These are phyloP conservation scores for Sphaeramia orbicularis DNA, from an alignment of 2,797 vertebrate genomes.

Conservation along the genomic window DNA sequence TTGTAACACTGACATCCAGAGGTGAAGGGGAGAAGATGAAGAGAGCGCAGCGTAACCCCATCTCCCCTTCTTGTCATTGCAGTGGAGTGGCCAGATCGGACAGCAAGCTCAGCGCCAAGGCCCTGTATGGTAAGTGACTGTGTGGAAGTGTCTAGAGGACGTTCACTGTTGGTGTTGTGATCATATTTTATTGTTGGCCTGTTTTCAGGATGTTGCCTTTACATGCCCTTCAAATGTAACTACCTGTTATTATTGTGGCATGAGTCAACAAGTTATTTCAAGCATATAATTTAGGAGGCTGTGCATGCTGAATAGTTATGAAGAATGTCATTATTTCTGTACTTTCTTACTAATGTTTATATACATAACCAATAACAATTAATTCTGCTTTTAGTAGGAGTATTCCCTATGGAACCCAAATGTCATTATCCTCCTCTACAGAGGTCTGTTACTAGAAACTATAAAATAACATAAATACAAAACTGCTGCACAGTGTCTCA, in stretches of 20 bases:
- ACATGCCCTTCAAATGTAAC: conserved; percentile 26
- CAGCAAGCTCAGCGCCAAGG: conserved; percentile 89
- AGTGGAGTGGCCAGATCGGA: conserved; percentile 87
- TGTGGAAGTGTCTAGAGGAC: conserved; percentile 5
- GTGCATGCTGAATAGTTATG: background rate
- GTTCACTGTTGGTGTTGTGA: conserved; percentile 8
- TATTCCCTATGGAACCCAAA: background rate
- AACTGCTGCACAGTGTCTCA: background rate
- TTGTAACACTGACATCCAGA: conserved; percentile 37
- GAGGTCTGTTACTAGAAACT: background rate
- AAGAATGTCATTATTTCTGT: background rate
- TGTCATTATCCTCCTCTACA: background rate
- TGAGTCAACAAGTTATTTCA: conserved; percentile 32
- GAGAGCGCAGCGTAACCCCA: conserved; percentile 72
- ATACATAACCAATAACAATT: background rate
- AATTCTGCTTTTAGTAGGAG: background rate
- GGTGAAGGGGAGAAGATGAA: conserved; percentile 77
- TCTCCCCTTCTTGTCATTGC: conserved; percentile 79
- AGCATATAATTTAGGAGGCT: background rate
- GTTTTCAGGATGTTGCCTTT: conserved; percentile 20
- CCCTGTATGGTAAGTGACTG: conserved; percentile 85
- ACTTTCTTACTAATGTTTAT: background rate
- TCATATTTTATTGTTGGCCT: conserved; percentile 8
- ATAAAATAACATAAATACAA: background rate
- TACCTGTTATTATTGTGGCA: conserved; percentile 18